Conservation (phyloP, 2,797 vertebrate genomes). For the Muscicapa comitata region DNA sequence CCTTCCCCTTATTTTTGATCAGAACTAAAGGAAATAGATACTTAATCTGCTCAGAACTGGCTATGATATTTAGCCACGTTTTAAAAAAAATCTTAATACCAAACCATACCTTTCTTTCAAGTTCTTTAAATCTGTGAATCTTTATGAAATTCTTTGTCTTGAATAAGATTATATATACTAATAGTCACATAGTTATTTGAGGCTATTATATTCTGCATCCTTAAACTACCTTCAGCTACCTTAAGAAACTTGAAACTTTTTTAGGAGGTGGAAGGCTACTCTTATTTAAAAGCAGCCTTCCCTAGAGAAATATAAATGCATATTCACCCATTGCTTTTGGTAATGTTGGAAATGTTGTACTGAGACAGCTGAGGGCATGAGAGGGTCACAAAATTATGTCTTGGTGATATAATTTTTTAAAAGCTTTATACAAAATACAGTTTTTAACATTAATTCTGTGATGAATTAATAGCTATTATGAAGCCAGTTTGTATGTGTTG, state of each 20-base stretch:
- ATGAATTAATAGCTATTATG: background rate
- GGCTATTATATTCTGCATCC: background rate
- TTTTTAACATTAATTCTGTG: background rate
- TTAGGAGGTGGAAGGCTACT: background rate
- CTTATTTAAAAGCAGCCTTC: background rate
- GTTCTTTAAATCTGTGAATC: background rate
- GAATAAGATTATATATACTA: background rate
- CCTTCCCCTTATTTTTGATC: background rate
- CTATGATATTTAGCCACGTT: background rate
- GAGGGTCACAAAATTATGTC: background rate
- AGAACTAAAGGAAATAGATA: background rate
- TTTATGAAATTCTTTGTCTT: background rate
- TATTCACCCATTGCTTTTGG: background rate
- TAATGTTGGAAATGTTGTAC: background rate
- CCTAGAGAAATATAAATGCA: background rate
- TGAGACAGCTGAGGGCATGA: background rate
- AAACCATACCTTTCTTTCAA: background rate
- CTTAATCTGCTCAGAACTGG: background rate
- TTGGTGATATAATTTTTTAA: background rate
- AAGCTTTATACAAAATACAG: background rate
- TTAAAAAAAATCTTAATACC: fast-evolving
- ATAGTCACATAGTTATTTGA: background rate
- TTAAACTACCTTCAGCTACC: background rate
- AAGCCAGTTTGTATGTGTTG: background rate
- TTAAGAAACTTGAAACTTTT: background rate